phyloP scores from a whole-genome alignment of 64 coral and sea anemone species.

The Acropora yongei region DNA sequence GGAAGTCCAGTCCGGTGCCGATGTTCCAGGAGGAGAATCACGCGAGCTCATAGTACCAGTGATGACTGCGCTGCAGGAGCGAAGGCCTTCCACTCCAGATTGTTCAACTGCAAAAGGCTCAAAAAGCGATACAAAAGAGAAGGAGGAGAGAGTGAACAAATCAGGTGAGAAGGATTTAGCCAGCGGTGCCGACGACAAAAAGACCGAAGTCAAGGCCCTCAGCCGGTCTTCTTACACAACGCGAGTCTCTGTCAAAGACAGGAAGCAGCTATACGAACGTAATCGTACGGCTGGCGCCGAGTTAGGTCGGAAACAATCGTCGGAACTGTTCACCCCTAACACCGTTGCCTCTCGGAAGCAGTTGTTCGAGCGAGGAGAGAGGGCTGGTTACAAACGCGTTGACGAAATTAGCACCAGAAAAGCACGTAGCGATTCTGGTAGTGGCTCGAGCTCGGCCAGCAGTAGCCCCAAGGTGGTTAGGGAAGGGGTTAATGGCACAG shows the following conservation, averaged over 20 bases:
- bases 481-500: neutral
- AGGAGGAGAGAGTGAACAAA: constrained; percentile 8
- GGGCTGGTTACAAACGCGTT: constrained; percentile 24
- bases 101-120: constrained; percentile 9
- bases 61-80: constrained; percentile 35
- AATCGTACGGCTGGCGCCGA: constrained; percentile 38
- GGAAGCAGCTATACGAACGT: constrained; percentile 56
- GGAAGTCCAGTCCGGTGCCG: neutral
- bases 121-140: neutral
- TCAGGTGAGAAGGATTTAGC: neutral
- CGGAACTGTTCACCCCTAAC: constrained; percentile 10
- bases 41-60: constrained; percentile 42
- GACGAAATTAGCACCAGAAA: constrained; percentile 22
- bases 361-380: constrained; percentile 42
- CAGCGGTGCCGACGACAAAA: neutral
- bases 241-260: constrained; percentile 68
- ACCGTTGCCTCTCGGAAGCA: constrained; percentile 56
- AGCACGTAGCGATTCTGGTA: constrained; percentile 17
- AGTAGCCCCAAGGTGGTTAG: constrained; percentile 34
- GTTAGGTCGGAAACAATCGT: constrained; percentile 34
- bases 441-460: constrained; percentile 22
- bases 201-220: neutral
- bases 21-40: neutral
- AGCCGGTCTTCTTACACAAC: constrained; percentile 12
- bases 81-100: constrained; percentile 24